phyloP scores from a whole-genome alignment of 2,888 invertebrate species.

The Blera fallax region DNA sequence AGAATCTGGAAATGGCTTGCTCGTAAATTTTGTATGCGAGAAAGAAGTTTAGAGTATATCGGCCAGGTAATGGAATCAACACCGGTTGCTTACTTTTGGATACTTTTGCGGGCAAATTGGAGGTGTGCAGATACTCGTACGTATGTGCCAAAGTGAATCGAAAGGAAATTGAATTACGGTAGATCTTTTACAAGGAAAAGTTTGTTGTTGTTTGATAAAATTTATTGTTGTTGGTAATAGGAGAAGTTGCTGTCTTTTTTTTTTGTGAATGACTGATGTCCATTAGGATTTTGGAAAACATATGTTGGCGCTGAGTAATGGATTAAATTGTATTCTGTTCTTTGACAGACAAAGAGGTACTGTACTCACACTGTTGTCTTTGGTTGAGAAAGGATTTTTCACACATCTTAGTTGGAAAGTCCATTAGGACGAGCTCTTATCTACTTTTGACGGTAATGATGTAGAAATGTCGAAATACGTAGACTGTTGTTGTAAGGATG shows the following conservation, averaged over 20 bases:
- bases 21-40: not conserved
- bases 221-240: not conserved
- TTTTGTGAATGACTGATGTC: not conserved
- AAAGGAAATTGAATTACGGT: not conserved
- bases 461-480: not conserved
- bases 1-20: not conserved
- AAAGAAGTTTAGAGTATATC: constrained; percentile 7
- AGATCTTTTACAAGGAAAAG: not conserved
- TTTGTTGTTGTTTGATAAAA: not conserved
- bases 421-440: not conserved
- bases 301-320: not conserved
- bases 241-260: not conserved
- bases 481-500: not conserved
- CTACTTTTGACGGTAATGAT: not conserved
- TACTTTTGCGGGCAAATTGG: not conserved
- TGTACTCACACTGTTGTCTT: not conserved
- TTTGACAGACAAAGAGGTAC: not conserved
- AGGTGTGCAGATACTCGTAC: not conserved
- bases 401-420: not conserved
- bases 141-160: not conserved
- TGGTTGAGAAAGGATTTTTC: not conserved
- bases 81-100: not conserved
- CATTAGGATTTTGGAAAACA: not conserved
- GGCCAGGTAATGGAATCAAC: constrained; percentile 20
- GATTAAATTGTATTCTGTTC: not conserved